Evolutionary conservation across 2,797 vertebrate species (phyloP).

Genomic region (Epinephelus awoara): DNA sequence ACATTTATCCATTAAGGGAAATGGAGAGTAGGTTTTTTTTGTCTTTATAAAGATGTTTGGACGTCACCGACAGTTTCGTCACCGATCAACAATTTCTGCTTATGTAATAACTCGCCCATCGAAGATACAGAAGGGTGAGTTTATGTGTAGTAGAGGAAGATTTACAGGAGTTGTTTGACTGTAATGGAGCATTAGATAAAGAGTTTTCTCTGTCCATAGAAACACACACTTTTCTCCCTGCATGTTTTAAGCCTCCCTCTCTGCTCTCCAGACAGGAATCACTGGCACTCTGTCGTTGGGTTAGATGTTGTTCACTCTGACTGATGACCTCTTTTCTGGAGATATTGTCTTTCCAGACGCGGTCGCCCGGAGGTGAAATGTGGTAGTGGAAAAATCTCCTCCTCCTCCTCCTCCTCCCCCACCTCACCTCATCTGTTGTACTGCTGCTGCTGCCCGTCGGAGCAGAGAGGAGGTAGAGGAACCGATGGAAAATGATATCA

Average conservation of each 20-base stretch:
- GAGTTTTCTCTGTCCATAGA: slow-evolving; percentile 12
- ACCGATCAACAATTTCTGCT: slow-evolving; percentile 50
- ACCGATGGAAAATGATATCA: slow-evolving; percentile 72
- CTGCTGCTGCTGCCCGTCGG: slow-evolving; percentile 69
- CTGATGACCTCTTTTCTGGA: slow-evolving; percentile 69
- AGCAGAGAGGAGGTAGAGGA: slow-evolving; percentile 68
- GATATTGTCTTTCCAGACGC: slow-evolving; percentile 80
- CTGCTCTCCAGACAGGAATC: slow-evolving; percentile 61
- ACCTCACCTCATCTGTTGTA: slow-evolving; percentile 56
- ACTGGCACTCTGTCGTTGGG: slow-evolving; percentile 38
- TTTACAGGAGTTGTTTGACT: slow-evolving; percentile 5
- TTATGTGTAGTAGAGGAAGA: not conserved
- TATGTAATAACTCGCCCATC: slow-evolving; percentile 42
- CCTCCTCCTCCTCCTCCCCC: slow-evolving; percentile 33
- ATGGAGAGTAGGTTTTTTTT: not conserved
- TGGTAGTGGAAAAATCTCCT: slow-evolving; percentile 80
- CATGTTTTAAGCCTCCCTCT: slow-evolving; percentile 39
- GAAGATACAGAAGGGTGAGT: slow-evolving; percentile 24
- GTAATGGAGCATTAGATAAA: slow-evolving; percentile 9
- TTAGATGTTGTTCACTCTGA: slow-evolving; percentile 59
- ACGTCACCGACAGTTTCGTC: slow-evolving; percentile 46
- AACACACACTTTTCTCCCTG: slow-evolving; percentile 25
- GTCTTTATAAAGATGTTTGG: slow-evolving; percentile 26
- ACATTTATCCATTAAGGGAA: slow-evolving; percentile 57
- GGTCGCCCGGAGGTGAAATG: slow-evolving; percentile 86